Conservation (phyloP, 2,888 invertebrate species). For the Spatulosminthurus flaviceps region DNA sequence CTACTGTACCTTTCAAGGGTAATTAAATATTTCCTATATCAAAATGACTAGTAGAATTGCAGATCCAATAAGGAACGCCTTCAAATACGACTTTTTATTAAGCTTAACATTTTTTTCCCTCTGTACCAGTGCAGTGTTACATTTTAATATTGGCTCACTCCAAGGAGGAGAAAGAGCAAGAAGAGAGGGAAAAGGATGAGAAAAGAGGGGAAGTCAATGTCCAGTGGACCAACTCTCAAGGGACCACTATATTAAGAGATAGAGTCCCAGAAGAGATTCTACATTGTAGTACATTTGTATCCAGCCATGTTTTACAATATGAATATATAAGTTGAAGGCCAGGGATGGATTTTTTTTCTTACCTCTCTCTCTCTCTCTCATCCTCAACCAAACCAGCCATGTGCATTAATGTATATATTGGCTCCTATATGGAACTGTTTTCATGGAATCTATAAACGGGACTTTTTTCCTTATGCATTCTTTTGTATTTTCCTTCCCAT, state of each 20-base stretch:
- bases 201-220: constrained; percentile 42
- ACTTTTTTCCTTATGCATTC: background rate
- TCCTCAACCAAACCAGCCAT: no score
- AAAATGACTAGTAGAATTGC: no score
- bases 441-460: background rate
- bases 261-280: constrained; percentile 63
- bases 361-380: no score
- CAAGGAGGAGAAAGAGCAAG: background rate
- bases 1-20: background rate
- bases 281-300: constrained; percentile 63
- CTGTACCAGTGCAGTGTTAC: no score
- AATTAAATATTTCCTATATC: no score
- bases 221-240: constrained; percentile 59
- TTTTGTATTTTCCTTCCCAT: no score
- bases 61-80: no score
- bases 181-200: background rate
- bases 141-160: background rate
- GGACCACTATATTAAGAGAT: constrained; percentile 64
- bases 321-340: constrained; percentile 60
- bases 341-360: constrained; percentile 26
- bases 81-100: no score
- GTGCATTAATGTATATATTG: no score
- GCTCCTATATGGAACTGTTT: no score
- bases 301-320: constrained; percentile 60
- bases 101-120: no score